Conservation (phyloP, 1,140 invertebrate species). For the Cydia strobilella region DNA sequence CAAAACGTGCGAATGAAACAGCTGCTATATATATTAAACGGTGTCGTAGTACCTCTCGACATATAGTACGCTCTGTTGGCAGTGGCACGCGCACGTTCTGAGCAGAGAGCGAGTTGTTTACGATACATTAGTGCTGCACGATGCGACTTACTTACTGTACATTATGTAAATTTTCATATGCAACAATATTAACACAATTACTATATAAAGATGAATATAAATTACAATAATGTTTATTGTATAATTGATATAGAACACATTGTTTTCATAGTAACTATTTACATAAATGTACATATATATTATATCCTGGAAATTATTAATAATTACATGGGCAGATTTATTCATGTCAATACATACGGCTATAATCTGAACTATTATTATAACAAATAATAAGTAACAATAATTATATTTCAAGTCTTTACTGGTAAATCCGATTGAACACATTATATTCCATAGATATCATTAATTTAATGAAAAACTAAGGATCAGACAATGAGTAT, state of each 20-base stretch:
- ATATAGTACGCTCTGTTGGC: not conserved
- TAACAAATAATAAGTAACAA: conserved; percentile 34
- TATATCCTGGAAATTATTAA: not conserved
- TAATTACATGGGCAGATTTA: conserved; percentile 5
- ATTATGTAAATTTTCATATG: conserved; percentile 40
- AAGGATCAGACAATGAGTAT: conserved; percentile 22
- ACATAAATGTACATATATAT: conserved; percentile 26
- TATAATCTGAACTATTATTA: conserved; percentile 36
- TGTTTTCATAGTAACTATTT: conserved; percentile 46
- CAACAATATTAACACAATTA: conserved; percentile 47
- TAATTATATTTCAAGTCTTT: conserved; percentile 53
- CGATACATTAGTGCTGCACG: conserved; percentile 11
- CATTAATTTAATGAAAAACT: conserved; percentile 12
- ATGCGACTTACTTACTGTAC: conserved; percentile 26
- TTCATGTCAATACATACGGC: conserved; percentile 19
- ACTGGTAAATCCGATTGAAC: conserved; percentile 53
- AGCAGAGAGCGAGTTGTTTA: not conserved
- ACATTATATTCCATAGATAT: conserved; percentile 15
- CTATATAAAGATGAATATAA: conserved; percentile 38
- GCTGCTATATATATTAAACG: not conserved
- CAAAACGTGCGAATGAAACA: not conserved
- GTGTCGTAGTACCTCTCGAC: not conserved
- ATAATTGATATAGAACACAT: conserved; percentile 70
- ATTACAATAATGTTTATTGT: conserved; percentile 68
- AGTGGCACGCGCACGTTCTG: too few species aligned